These are phyloP conservation scores for Heliconius eleuchia DNA, from an alignment of 1,140 invertebrate species.

Conservation along the genomic window DNA sequence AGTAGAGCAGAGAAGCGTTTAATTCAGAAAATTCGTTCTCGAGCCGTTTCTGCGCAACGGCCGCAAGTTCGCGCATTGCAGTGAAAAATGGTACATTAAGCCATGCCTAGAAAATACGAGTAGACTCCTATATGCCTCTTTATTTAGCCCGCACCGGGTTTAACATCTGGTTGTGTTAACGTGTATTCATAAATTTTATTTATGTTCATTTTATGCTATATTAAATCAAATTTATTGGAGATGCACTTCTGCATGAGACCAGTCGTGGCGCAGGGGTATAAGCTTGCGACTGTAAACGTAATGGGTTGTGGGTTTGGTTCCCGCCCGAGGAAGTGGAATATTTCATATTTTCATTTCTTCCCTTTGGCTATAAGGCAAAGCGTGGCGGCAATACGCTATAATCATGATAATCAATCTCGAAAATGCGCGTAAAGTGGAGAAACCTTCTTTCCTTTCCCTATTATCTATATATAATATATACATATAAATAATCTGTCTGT, in stretches of 20 bases:
- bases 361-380: too few relatives aligned
- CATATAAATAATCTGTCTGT: too few relatives aligned
- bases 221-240: neutral
- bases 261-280: too few relatives aligned
- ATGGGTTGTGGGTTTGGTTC: too few relatives aligned
- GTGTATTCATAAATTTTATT: neutral
- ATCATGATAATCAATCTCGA: too few relatives aligned
- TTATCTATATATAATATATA: too few relatives aligned
- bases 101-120: slow-evolving; percentile 14
- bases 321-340: too few relatives aligned
- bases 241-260: neutral
- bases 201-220: neutral
- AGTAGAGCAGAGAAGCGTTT: slow-evolving; percentile 9
- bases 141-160: neutral
- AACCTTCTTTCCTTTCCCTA: too few relatives aligned
- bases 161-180: neutral
- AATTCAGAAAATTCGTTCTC: slow-evolving; percentile 31
- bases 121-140: slow-evolving; percentile 21
- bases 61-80: slow-evolving; percentile 38
- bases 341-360: too few relatives aligned
- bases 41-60: slow-evolving; percentile 23
- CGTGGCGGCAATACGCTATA: too few relatives aligned
- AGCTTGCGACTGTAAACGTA: too few relatives aligned
- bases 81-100: slow-evolving; percentile 38
- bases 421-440: too few relatives aligned